phyloP scores from a whole-genome alignment of 2,888 invertebrate genomes.

The Hedya salicella region DNA sequence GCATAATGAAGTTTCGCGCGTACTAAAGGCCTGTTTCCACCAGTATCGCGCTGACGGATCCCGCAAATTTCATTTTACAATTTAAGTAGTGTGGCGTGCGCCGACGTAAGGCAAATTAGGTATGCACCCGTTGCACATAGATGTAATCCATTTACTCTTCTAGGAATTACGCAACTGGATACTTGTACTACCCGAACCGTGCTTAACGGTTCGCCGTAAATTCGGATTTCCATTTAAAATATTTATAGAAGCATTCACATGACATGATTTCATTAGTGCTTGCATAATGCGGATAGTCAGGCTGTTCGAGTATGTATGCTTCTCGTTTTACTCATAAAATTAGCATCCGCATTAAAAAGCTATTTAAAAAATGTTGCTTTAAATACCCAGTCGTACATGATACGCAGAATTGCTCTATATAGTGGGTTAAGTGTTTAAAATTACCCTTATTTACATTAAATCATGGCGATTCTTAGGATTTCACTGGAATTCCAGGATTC shows the following conservation, averaged over 20 bases:
- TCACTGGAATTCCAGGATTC: slow-evolving; percentile 40
- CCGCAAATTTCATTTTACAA: slow-evolving; percentile 65
- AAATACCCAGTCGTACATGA: slow-evolving; percentile 17
- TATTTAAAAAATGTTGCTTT: slow-evolving; percentile 26
- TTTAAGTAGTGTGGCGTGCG: slow-evolving; percentile 52
- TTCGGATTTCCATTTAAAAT: slow-evolving; percentile 29
- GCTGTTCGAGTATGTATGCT: background rate
- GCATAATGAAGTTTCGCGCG: slow-evolving; percentile 75
- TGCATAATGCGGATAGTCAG: slow-evolving; percentile 26
- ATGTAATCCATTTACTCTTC: slow-evolving; percentile 38
- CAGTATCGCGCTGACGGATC: slow-evolving; percentile 60
- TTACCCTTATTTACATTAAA: slow-evolving; percentile 51
- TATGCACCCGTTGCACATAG: slow-evolving; percentile 41
- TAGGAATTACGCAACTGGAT: slow-evolving; percentile 29
- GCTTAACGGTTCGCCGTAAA: slow-evolving; percentile 6
- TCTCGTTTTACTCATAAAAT: slow-evolving; percentile 33
- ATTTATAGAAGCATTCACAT: slow-evolving; percentile 15
- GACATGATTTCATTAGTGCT: slow-evolving; percentile 31
- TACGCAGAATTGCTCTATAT: slow-evolving; percentile 28
- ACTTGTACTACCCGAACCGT: slow-evolving; percentile 13
- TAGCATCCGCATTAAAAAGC: slow-evolving; percentile 21
- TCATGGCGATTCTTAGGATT: slow-evolving; percentile 46
- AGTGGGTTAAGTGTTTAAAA: slow-evolving; percentile 36
- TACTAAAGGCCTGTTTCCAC: slow-evolving; percentile 73
- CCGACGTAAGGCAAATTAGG: slow-evolving; percentile 40